Conservation (phyloP, 2,113 vertebrate genomes). For the Heterocephalus glaber region DNA sequence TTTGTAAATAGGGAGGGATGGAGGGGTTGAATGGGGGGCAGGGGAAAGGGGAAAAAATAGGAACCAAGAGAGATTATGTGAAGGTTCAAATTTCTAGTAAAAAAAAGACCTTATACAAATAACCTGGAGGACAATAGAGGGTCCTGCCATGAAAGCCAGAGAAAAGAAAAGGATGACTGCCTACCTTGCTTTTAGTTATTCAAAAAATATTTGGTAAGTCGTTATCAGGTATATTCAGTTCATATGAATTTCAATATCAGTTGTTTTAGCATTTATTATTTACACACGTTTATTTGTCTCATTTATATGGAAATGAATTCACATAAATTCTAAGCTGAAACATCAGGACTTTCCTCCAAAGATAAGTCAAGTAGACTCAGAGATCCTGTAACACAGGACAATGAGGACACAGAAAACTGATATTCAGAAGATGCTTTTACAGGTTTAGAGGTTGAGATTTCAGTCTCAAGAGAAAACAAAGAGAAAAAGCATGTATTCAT, state of each 20-base stretch:
- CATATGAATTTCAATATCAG: background rate
- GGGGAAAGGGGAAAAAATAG: too few species aligned
- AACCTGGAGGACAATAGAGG: background rate
- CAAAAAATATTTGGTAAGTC: background rate
- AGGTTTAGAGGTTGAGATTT: too few species aligned
- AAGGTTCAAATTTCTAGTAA: too few species aligned
- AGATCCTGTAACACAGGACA: background rate
- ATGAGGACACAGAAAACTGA: background rate
- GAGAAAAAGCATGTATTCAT: background rate
- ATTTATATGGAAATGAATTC: slow-evolving; percentile 52
- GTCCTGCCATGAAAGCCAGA: background rate
- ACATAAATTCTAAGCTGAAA: slow-evolving; percentile 58
- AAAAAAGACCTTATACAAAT: background rate
- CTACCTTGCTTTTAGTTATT: background rate
- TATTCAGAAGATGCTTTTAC: background rate
- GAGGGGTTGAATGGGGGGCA: too few species aligned
- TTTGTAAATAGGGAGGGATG: too few species aligned
- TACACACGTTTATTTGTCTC: background rate
- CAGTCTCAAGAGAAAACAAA: background rate
- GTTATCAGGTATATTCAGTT: background rate
- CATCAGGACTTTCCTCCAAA: slow-evolving; percentile 31
- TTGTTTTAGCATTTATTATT: slow-evolving; percentile 27
- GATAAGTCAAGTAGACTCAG: slow-evolving; percentile 38
- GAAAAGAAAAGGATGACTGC: background rate
- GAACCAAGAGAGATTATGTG: too few species aligned